Conservation (phyloP, 1,140 invertebrate genomes). For the Pseudoatta argentina region DNA sequence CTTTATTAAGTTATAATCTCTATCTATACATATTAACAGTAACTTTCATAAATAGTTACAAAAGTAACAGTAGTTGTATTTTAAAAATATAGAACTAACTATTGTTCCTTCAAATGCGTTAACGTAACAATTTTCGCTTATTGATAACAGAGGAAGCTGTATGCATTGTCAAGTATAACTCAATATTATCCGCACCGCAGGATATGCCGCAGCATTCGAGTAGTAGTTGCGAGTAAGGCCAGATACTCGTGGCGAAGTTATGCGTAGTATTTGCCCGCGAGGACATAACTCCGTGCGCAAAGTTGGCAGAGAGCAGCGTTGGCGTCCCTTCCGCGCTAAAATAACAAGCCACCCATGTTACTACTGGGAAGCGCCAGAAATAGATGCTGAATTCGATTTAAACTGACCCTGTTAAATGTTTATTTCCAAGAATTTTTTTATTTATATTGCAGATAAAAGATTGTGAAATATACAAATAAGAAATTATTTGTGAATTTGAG, state of each 20-base stretch:
- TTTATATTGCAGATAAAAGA: not conserved
- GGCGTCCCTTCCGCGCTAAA: conserved; percentile 65
- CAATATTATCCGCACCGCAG: conserved; percentile 67
- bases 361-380: conserved; percentile 42
- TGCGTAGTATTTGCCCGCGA: conserved; percentile 75
- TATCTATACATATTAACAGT: not conserved
- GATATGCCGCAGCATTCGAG: conserved; percentile 50
- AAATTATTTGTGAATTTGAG: not conserved
- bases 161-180: conserved; percentile 66
- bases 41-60: not conserved
- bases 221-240: conserved; percentile 42
- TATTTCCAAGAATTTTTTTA: conserved; percentile 27
- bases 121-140: conserved; percentile 28
- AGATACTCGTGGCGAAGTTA: conserved; percentile 70
- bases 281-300: conserved; percentile 75
- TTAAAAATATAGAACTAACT: not conserved
- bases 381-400: conserved; percentile 68
- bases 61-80: not conserved
- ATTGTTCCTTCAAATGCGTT: not conserved
- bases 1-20: not conserved
- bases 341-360: conserved; percentile 73
- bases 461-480: not conserved
- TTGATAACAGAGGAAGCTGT: conserved; percentile 33
- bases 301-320: conserved; percentile 73
- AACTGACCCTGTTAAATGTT: conserved; percentile 37